Evolutionary conservation across 2,888 invertebrate species (phyloP).

Genomic region (Scaeva pyrastri): DNA sequence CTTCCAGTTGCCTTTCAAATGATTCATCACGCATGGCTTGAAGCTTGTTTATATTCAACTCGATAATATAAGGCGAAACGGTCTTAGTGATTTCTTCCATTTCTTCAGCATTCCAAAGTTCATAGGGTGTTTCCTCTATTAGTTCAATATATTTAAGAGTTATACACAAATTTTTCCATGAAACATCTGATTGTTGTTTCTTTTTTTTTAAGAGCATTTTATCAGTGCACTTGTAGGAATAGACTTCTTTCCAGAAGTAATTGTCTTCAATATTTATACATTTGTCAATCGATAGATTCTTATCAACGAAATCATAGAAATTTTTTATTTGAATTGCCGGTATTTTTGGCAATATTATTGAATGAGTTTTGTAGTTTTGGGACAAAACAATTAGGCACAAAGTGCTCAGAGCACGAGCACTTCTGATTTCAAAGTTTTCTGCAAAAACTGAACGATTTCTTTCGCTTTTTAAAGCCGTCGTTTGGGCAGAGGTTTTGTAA

Average conservation of each 20-base stretch:
- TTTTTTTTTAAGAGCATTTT: constrained; percentile 76
- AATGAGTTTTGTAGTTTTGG: constrained; percentile 63
- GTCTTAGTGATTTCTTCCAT: constrained; percentile 77
- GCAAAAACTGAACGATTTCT: constrained; percentile 77
- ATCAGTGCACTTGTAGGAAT: constrained; percentile 78
- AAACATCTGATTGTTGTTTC: constrained; percentile 61
- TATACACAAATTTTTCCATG: constrained; percentile 79
- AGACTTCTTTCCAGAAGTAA: constrained; percentile 80
- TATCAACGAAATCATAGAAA: constrained; percentile 79
- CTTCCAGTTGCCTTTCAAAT: constrained; percentile 76
- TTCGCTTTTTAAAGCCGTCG: constrained; percentile 77
- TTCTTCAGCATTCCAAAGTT: constrained; percentile 79
- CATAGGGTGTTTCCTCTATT: constrained; percentile 79
- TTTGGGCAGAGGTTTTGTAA: constrained; percentile 77
- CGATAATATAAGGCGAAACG: constrained; percentile 77
- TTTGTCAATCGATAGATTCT: constrained; percentile 78
- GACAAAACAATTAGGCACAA: constrained; percentile 79
- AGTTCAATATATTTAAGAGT: constrained; percentile 80
- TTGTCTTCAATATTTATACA: constrained; percentile 79
- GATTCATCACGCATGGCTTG: constrained; percentile 78
- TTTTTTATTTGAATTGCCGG: constrained; percentile 78
- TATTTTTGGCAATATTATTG: constrained; percentile 42
- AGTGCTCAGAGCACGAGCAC: constrained; percentile 78
- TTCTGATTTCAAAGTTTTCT: constrained; percentile 78
- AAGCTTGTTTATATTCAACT: constrained; percentile 79